Conservation (phyloP, 2,113 vertebrate species). For the Tachycineta bicolor region DNA sequence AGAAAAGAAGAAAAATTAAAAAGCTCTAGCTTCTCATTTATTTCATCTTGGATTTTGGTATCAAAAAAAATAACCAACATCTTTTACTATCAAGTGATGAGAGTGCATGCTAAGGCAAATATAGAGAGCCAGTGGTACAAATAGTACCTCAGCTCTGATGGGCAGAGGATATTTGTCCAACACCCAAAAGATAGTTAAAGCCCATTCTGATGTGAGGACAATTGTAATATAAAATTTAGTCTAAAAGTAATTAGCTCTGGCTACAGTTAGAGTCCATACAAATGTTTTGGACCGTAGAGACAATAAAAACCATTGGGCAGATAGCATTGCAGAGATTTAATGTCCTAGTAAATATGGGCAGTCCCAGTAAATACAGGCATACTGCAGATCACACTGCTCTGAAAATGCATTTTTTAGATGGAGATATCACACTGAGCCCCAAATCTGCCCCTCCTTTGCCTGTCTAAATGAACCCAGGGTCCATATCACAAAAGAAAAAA, state of each 20-base stretch:
- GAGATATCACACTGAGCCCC: accelerated
- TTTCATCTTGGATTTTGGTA: background rate
- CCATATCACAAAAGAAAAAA: background rate
- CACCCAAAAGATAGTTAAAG: background rate
- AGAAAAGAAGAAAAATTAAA: too few species aligned
- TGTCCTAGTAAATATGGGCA: accelerated
- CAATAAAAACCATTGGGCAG: background rate
- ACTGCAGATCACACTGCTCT: background rate
- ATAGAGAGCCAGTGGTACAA: background rate
- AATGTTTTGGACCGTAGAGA: background rate
- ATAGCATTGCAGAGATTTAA: background rate
- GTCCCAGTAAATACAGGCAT: background rate
- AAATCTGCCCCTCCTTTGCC: background rate
- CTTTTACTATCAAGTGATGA: accelerated
- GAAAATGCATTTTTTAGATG: accelerated
- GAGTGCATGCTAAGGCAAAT: background rate
- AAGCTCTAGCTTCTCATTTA: background rate
- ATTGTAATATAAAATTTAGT: background rate
- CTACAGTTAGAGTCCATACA: background rate
- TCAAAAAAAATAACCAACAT: background rate
- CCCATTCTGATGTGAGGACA: too few species aligned
- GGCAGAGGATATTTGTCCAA: background rate
- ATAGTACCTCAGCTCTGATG: background rate
- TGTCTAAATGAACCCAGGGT: background rate
- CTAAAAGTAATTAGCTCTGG: background rate